Conservation (phyloP, 2,888 invertebrate species). For the Tenodera sinensis region DNA sequence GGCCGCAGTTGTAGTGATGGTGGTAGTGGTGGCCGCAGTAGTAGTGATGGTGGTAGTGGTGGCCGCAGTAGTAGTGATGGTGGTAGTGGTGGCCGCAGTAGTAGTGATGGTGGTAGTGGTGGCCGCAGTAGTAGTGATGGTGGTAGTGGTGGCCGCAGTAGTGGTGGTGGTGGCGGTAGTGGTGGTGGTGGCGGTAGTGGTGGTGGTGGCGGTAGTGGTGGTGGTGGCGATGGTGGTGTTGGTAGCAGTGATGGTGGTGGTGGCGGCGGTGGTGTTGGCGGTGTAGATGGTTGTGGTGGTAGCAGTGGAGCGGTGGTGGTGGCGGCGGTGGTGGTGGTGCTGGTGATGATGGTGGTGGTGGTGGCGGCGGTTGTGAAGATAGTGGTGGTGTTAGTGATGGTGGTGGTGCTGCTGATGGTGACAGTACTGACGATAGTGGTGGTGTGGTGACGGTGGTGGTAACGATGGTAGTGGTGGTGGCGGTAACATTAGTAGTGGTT, state of each 20-base stretch:
- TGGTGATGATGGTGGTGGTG: no score
- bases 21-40: slow-evolving; percentile 33
- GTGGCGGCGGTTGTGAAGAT: no score
- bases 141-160: slow-evolving; percentile 26
- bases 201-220: slow-evolving; percentile 13
- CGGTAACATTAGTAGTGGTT: no score
- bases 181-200: background rate
- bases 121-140: slow-evolving; percentile 32
- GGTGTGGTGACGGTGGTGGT: no score
- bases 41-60: background rate
- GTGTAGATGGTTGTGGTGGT: no score
- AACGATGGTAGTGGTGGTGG: no score
- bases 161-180: slow-evolving; percentile 36
- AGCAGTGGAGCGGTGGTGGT: no score
- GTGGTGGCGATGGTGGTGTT: background rate
- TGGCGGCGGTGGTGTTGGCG: background rate
- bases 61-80: slow-evolving; percentile 18
- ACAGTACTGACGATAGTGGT: no score
- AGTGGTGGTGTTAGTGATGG: no score
- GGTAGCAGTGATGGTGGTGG: background rate
- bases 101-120: slow-evolving; percentile 33
- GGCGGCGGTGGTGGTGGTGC: no score
- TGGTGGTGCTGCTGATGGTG: no score
- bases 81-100: slow-evolving; percentile 33
- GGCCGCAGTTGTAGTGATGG: background rate